Conservation (phyloP, 2,888 invertebrate species). For the Agelastica alni region DNA sequence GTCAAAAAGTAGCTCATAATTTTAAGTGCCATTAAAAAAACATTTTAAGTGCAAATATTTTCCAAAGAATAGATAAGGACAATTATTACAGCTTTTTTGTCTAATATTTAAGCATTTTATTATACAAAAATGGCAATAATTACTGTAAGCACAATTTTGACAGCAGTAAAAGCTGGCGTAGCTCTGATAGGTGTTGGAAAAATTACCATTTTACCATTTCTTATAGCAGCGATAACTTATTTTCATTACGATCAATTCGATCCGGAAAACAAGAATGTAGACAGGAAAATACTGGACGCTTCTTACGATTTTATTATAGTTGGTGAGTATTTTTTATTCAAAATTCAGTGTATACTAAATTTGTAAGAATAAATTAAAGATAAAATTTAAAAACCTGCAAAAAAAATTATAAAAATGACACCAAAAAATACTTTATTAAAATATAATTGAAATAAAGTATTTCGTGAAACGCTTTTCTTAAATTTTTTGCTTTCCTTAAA, state of each 20-base stretch:
- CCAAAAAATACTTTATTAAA: too few relatives aligned
- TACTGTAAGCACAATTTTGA: slow-evolving; percentile 59
- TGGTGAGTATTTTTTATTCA: slow-evolving; percentile 2
- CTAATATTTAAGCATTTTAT: too few relatives aligned
- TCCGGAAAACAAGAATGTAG: slow-evolving; percentile 80
- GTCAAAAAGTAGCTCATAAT: not conserved
- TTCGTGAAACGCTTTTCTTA: not conserved
- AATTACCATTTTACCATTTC: slow-evolving; percentile 72
- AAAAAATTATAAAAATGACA: too few relatives aligned
- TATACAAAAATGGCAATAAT: slow-evolving; percentile 40
- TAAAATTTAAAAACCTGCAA: too few relatives aligned
- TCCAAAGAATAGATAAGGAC: slow-evolving; percentile 13
- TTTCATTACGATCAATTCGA: slow-evolving; percentile 85
- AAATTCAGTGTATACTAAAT: too few relatives aligned
- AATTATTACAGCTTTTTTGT: too few relatives aligned
- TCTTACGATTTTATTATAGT: slow-evolving; percentile 84
- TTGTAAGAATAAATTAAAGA: too few relatives aligned
- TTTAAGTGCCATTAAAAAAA: slow-evolving; percentile 12
- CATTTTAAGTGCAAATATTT: too few relatives aligned
- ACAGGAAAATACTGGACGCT: slow-evolving; percentile 58
- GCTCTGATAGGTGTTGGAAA: slow-evolving; percentile 74
- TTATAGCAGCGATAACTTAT: slow-evolving; percentile 77
- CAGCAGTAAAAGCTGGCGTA: slow-evolving; percentile 71
- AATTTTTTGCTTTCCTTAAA: not conserved
- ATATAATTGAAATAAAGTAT: too few relatives aligned